Evolutionary conservation across 2,797 vertebrate species (phyloP), one percentile per base, ranked within the genome.

Genomic region (Petrocephalus sullivani): DNA sequence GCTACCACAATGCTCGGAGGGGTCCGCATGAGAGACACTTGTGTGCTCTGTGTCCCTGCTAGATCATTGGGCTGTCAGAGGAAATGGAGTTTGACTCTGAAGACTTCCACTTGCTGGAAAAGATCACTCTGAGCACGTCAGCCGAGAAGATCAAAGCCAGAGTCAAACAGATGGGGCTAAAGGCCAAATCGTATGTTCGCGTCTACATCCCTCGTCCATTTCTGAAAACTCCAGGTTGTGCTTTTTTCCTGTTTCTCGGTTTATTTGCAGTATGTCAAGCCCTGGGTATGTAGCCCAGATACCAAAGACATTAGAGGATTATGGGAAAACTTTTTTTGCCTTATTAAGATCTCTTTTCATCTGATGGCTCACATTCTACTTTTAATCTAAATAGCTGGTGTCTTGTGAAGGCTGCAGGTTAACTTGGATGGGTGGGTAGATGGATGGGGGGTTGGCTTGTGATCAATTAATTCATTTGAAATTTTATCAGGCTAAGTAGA

Each of bases 51-150:
- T 90, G n/a, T 90, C 87, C 16, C 0, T 89, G 88, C 92, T 92
- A 99, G 98, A 91, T 98, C 89, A 92, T 99, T 57, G 96, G 96
- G 56, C 96, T 95, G 37, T 94, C 98, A 90, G 96, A 96, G 91
- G 94, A 95, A 86, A 95, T 96, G 60, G 95, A 96, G 90, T 97
- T 99, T 89, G 94, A 92, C 89, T 85, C 91, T 83, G 98, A 99
- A 93, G 98, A 99, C 94, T 99, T 99, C 91, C 94, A 94, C 90
- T 95, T 99, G 91, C 93, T 99, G 92, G 97, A 98, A 94, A 98
- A 96, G 93, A 95, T 97, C 91, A 96, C 97, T 0, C 95, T 96
- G 83, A 95, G 93, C 89, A 93, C 94, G 87, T 97, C 96, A 86
- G 96, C 95, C 51, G 95, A 97, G 88, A 97, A 98, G 93, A 96